These are phyloP conservation scores for Rhagium mordax DNA, from an alignment of 2,888 invertebrate species.

Conservation along the genomic window DNA sequence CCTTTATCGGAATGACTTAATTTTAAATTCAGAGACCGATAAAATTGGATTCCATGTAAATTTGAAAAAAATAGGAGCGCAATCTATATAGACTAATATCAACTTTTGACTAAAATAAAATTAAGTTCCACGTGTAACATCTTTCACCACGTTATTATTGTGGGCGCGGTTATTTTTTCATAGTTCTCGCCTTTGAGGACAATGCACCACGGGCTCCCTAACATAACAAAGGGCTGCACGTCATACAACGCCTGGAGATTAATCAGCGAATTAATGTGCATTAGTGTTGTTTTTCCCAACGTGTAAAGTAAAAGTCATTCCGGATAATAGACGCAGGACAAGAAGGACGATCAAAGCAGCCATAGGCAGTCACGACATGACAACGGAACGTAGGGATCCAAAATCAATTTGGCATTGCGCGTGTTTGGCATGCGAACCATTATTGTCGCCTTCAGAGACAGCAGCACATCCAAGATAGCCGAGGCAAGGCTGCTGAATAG, in stretches of 20 bases:
- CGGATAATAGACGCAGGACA: constrained; percentile 3
- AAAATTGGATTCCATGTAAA: constrained; percentile 14
- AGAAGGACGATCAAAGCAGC: constrained; percentile 11
- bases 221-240: too few species aligned
- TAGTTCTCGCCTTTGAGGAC: too few species aligned
- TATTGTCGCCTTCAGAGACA: constrained; percentile 35
- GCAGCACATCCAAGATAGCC: constrained; percentile 25
- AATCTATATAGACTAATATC: too few species aligned
- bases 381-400: constrained; percentile 20
- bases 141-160: too few species aligned
- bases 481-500: constrained; percentile 18
- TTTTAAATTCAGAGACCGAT: constrained; percentile 11
- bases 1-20: constrained; percentile 15
- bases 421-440: constrained; percentile 33
- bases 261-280: neutral
- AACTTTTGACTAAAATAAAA: too few species aligned
- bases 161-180: too few species aligned
- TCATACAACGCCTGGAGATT: neutral
- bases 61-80: neutral
- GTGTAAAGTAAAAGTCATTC: constrained; percentile 7
- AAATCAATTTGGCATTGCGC: constrained; percentile 36
- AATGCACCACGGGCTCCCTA: too few species aligned
- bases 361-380: constrained; percentile 18
- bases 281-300: neutral
- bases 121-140: too few species aligned